Percentiles rank a stretch among this genome's conserved stretches.
Conservation (phyloP, 2,113 vertebrate species). For the Indicator indicator region DNA sequence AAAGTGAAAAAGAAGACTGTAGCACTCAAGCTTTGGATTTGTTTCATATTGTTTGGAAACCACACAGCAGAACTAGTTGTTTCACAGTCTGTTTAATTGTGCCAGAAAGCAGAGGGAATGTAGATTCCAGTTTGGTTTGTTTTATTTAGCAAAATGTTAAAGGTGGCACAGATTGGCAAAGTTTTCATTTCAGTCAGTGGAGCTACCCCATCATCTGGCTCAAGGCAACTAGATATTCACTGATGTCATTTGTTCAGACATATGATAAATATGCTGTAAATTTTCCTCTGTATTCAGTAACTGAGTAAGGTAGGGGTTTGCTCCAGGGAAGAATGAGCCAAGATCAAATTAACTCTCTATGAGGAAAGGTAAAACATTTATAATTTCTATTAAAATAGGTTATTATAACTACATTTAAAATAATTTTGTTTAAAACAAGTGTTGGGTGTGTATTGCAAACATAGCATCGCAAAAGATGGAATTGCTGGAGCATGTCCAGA, state of each 20-base stretch:
- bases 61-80: not conserved
- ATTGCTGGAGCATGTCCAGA: no score
- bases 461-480: not conserved
- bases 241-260: constrained; percentile 17
- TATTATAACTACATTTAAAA: not conserved
- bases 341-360: not conserved
- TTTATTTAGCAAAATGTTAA: not conserved
- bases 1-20: not conserved
- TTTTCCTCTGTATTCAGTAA: constrained; percentile 22
- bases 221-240: not conserved
- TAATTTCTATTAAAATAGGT: not conserved
- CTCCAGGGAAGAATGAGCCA: not conserved
- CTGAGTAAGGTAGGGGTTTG: not conserved
- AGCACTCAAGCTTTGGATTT: not conserved
- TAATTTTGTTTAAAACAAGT: not conserved
- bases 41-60: not conserved
- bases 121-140: not conserved
- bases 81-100: not conserved
- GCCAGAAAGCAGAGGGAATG: not conserved
- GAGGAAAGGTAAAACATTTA: not conserved
- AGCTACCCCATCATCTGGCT: not conserved
- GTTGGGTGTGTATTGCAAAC: not conserved
- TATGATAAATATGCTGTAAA: not conserved
- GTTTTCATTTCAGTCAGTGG: not conserved
- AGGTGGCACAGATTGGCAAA: not conserved